Evolutionary conservation across 1,140 invertebrate species (phyloP).

Genomic region (Leptonema lineaticorne): DNA sequence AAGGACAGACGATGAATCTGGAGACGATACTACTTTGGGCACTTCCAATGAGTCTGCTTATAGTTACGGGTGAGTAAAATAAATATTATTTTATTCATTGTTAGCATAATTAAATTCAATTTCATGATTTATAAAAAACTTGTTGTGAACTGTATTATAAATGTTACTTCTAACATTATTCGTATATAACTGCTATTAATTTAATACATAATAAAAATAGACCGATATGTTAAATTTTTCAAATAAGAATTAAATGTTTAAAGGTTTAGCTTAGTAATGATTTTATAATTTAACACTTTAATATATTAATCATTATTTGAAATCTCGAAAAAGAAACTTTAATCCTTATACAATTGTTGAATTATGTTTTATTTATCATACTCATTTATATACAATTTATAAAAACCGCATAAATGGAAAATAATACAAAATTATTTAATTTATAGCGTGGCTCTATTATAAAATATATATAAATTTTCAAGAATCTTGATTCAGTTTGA

Average conservation of each 20-base stretch:
- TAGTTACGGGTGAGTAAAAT: constrained; percentile 34
- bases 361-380: no score
- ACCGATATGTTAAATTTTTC: neutral
- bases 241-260: neutral
- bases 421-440: no score
- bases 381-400: no score
- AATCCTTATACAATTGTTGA: no score
- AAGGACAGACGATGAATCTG: constrained; percentile 34
- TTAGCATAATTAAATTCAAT: neutral
- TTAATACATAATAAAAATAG: neutral
- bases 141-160: neutral
- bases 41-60: constrained; percentile 33
- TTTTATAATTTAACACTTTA: no score
- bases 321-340: no score
- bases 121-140: neutral
- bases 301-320: no score
- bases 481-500: no score
- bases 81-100: neutral
- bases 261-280: neutral
- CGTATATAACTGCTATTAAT: neutral
- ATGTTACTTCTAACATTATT: neutral
- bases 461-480: no score
- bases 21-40: constrained; percentile 30
- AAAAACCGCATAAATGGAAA: no score
- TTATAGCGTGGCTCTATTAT: no score